Evolutionary conservation across 2,113 vertebrate genomes (phyloP), one percentile per base, ranked within the genome.

Genomic region (Larimichthys crocea): DNA sequence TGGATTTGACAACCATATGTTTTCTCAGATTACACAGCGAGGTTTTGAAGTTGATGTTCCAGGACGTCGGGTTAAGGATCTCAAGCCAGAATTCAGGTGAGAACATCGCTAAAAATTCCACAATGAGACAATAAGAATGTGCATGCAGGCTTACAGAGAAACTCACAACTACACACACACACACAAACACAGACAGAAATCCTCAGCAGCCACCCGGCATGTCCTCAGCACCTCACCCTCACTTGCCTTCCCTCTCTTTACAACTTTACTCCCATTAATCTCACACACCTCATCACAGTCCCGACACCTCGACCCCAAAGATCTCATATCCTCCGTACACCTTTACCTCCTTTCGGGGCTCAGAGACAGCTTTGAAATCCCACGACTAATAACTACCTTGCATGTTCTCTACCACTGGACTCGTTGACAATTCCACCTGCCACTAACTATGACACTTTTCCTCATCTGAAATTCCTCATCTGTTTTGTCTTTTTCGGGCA

Each of bases 321-420:
- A 91, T 85, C 91, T 94, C 93, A 91, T 92, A 91, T 91, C 91
- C 91, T 93, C 87, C 74, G 14, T 79, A 91, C 91, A 92, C 91
- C 85, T 92, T 88, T 87, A 88, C 80, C 88, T 94, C 89, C 93
- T 88, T 42, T 87, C 62, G 76, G 74, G 66, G 64, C 64, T 76
- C 64, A 74, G 53, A 48, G 55, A 46, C 82, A 76, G 53, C 70
- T 83, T 74, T 40, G 56, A 88, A 88, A 82, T 81, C 74, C 73
- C 85, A 72, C 60, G 86, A 52, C 88, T 85, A 87, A 92, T 91
- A 82, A 88, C 49, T 80, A 69, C 68, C 61, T n/a, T 68, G 44
- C 64, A 75, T 74, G 76, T 55, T 86, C 48, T 52, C 31, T 22
- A 48, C 20, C 67, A 24, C 49, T 22, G 67, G 56, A 40, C 65